phyloP scores from a whole-genome alignment of 2,888 invertebrate genomes.

The Hypena proboscidalis region DNA sequence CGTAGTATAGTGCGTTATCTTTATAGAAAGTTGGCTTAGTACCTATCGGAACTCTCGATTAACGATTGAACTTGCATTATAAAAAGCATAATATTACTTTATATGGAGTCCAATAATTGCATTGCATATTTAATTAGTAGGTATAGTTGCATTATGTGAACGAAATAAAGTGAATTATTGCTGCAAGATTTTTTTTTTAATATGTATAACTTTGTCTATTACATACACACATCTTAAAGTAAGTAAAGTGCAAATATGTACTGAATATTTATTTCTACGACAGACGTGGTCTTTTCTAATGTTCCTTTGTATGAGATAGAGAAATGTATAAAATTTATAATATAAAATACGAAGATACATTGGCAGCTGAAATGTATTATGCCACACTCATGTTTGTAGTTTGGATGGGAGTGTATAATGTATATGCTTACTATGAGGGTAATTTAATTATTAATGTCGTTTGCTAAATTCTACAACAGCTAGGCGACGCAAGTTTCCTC shows the following conservation, averaged over 20 bases:
- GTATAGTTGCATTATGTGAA: too few species aligned
- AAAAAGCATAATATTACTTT: constrained; percentile 18
- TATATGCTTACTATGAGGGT: constrained; percentile 33
- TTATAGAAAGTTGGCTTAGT: too few species aligned
- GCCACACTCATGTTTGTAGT: not conserved
- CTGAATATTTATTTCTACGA: too few species aligned
- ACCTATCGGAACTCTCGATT: constrained; percentile 17
- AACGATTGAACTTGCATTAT: constrained; percentile 27
- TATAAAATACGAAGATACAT: constrained; percentile 36
- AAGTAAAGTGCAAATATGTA: too few species aligned
- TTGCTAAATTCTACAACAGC: constrained; percentile 16
- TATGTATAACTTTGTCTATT: too few species aligned
- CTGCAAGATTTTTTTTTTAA: too few species aligned
- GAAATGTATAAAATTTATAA: constrained; percentile 30
- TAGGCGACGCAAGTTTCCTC: constrained; percentile 7
- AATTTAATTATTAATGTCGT: constrained; percentile 31
- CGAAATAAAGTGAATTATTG: too few species aligned
- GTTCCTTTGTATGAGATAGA: constrained; percentile 23
- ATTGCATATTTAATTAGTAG: too few species aligned
- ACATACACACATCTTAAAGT: too few species aligned
- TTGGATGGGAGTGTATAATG: not conserved
- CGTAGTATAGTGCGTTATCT: too few species aligned
- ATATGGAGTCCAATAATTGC: too few species aligned
- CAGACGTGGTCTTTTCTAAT: constrained; percentile 22
- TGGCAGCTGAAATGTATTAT: constrained; percentile 25